phyloP scores from a whole-genome alignment of 1,140 invertebrate species.

The Lamellibrachia luymesi region DNA sequence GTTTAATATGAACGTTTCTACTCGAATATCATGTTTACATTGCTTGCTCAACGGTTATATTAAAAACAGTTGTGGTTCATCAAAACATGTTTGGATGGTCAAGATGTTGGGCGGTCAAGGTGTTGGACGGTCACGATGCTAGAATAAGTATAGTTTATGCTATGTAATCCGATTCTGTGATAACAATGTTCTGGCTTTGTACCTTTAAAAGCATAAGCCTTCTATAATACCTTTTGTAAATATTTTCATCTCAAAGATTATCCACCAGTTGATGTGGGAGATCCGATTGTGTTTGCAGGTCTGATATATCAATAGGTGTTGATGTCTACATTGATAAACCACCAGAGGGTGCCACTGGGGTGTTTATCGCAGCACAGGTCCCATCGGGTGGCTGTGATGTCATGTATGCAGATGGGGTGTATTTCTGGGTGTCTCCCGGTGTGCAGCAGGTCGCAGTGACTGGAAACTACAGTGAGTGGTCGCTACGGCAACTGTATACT shows the following conservation, averaged over 20 bases:
- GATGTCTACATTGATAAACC: background rate
- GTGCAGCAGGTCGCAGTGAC: background rate
- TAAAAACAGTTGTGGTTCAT: too few species aligned
- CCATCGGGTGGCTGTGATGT: constrained; percentile 24
- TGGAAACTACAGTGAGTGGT: background rate
- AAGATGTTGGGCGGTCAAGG: too few species aligned
- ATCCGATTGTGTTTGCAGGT: background rate
- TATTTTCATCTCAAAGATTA: background rate
- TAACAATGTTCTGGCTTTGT: too few species aligned
- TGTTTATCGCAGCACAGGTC: constrained; percentile 13
- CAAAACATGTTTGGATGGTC: too few species aligned
- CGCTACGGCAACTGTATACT: background rate
- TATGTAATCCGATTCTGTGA: too few species aligned
- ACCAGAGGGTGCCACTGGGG: constrained; percentile 16
- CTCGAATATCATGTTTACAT: too few species aligned
- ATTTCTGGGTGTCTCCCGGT: constrained; percentile 17
- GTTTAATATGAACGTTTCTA: too few species aligned
- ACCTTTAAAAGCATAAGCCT: background rate
- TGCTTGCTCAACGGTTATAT: too few species aligned
- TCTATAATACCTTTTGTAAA: background rate
- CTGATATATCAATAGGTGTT: background rate
- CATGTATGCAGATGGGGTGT: constrained; percentile 17
- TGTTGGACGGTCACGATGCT: too few species aligned
- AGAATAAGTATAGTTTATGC: too few species aligned
- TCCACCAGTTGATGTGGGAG: background rate